phyloP scores from a whole-genome alignment of 2,888 invertebrate genomes.

The Hololepta plana region DNA sequence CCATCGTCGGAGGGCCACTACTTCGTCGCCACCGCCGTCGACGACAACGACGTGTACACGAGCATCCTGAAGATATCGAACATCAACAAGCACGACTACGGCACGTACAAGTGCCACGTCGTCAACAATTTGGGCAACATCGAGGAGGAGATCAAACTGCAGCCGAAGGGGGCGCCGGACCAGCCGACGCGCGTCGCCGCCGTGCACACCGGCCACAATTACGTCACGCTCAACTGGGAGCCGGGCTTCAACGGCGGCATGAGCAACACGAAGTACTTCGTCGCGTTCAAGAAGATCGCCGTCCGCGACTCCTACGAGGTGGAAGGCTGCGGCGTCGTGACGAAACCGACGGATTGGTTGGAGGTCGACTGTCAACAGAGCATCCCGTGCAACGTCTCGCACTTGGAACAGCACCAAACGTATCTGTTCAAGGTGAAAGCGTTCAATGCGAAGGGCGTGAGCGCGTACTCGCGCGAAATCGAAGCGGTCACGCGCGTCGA shows the following conservation, averaged over 20 bases:
- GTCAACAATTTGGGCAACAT: constrained; percentile 66
- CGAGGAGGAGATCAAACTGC: constrained; percentile 56
- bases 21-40: constrained; percentile 62
- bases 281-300: constrained; percentile 57
- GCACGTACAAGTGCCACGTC: constrained; percentile 79
- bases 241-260: constrained; percentile 83
- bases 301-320: constrained; percentile 40
- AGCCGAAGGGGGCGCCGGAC: constrained; percentile 78
- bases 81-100: constrained; percentile 69
- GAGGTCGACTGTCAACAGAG: constrained; percentile 72
- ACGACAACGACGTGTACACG: constrained; percentile 72
- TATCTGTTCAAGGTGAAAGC: constrained; percentile 81
- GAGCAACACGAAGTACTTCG: constrained; percentile 71
- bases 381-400: constrained; percentile 77
- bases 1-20: constrained; percentile 74
- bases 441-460: constrained; percentile 71
- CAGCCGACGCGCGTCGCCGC: constrained; percentile 55
- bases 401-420: constrained; percentile 69
- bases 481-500: constrained; percentile 69
- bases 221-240: constrained; percentile 69
- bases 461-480: constrained; percentile 73
- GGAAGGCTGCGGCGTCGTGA: constrained; percentile 40
- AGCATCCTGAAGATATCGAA: constrained; percentile 57
- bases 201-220: constrained; percentile 58
- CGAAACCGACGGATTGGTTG: constrained; percentile 49